Percentiles rank a stretch among this genome's conserved stretches.
These are phyloP conservation scores for Dascillus cervinus DNA, from an alignment of 2,888 invertebrate genomes.

Conservation along the genomic window DNA sequence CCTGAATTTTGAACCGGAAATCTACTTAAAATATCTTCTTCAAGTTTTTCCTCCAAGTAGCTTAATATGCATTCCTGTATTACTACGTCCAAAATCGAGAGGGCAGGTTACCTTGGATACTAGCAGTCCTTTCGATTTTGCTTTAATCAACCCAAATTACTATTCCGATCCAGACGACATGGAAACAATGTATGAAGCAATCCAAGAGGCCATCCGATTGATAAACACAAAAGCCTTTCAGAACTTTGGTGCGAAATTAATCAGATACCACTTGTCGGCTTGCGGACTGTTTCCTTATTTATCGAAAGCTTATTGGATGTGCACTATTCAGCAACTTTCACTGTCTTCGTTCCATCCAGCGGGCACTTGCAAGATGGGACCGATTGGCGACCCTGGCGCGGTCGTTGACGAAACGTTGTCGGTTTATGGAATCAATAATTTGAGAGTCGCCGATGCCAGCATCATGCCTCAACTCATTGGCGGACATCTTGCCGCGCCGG, in stretches of 20 bases:
- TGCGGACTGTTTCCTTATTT: constrained; percentile 10
- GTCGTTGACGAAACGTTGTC: constrained; percentile 25
- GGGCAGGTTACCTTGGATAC: constrained; percentile 46
- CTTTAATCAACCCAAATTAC: constrained; percentile 62
- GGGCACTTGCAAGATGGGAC: constrained; percentile 21
- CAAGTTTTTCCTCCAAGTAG: no score
- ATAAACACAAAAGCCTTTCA: constrained; percentile 46
- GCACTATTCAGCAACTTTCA: constrained; percentile 16
- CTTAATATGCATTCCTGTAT: constrained; percentile 46
- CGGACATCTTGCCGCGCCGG: constrained; percentile 61
- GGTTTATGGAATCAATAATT: constrained; percentile 56
- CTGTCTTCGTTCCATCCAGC: constrained; percentile 15
- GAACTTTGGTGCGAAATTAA: constrained; percentile 44
- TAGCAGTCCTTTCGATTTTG: constrained; percentile 52
- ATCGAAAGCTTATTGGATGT: constrained; percentile 20
- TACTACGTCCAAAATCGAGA: constrained; percentile 45
- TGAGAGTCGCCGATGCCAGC: constrained; percentile 63
- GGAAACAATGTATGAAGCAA: constrained; percentile 46
- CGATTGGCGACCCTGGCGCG: constrained; percentile 9
- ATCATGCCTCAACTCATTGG: constrained; percentile 58
- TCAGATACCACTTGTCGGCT: constrained; percentile 5
- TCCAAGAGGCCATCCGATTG: constrained; percentile 37
- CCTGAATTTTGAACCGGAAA: no score
- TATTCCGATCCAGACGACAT: constrained; percentile 45
- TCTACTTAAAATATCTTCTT: no score